Conservation (phyloP, 2,888 invertebrate species). For the Spodoptera picta region DNA sequence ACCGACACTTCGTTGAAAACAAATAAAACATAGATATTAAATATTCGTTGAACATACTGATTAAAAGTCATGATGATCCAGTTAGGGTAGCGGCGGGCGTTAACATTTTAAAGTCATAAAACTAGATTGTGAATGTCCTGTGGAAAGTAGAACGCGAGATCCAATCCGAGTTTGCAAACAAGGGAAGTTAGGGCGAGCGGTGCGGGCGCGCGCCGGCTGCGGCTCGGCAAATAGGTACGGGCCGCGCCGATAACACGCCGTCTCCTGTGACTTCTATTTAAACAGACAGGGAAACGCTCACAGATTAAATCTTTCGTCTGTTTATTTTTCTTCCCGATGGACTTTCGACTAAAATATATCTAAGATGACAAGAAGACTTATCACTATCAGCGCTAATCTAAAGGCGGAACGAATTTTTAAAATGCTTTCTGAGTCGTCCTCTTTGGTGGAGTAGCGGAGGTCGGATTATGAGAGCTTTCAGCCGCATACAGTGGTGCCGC, state of each 20-base stretch:
- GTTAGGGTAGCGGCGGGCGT: constrained; percentile 73
- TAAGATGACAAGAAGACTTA: constrained; percentile 80
- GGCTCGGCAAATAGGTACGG: constrained; percentile 54
- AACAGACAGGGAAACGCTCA: constrained; percentile 84
- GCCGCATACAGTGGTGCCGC: constrained; percentile 70
- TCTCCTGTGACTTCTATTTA: constrained; percentile 86
- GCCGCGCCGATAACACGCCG: constrained; percentile 84
- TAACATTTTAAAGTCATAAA: constrained; percentile 86
- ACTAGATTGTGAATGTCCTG: constrained; percentile 85
- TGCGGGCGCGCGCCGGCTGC: constrained; percentile 55
- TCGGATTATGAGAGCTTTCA: constrained; percentile 82
- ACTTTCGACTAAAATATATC: constrained; percentile 77
- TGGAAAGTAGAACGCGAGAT: constrained; percentile 86
- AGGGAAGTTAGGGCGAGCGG: constrained; percentile 83
- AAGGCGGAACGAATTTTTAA: constrained; percentile 77
- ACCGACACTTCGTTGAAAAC: constrained; percentile 29
- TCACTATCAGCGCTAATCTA: constrained; percentile 79
- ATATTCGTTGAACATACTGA: constrained; percentile 55
- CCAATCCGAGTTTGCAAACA: constrained; percentile 88
- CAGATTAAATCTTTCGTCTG: constrained; percentile 83
- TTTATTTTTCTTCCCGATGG: constrained; percentile 80
- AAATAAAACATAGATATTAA: constrained; percentile 52
- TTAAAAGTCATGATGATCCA: constrained; percentile 70
- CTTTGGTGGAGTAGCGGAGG: constrained; percentile 68
- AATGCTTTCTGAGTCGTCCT: constrained; percentile 68